Conservation (phyloP, 2,888 invertebrate genomes). For the Helobdella robusta region DNA sequence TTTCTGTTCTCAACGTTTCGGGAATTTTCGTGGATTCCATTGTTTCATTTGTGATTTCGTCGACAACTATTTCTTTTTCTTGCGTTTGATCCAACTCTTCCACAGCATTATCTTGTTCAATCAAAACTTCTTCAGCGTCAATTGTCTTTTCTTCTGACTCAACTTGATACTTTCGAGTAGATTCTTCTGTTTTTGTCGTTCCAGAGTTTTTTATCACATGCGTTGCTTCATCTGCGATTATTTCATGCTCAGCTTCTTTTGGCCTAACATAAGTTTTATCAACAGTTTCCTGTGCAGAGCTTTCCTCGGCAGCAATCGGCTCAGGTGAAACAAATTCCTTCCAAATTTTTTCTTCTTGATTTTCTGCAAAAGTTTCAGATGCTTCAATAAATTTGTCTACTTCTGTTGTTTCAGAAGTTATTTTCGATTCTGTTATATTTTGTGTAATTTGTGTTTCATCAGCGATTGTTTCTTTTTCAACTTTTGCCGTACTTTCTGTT, state of each 20-base stretch:
- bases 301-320: background rate
- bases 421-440: background rate
- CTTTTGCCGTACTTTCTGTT: background rate
- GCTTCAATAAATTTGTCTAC: background rate
- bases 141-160: background rate
- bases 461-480: slow-evolving; percentile 2
- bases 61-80: background rate
- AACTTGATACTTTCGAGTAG: background rate
- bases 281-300: background rate
- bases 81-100: background rate
- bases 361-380: background rate
- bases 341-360: background rate
- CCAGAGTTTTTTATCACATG: too few species aligned
- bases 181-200: background rate
- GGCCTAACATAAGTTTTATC: background rate
- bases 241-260: background rate
- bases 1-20: too few species aligned
- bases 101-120: background rate
- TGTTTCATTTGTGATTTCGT: too few species aligned
- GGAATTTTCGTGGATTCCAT: too few species aligned
- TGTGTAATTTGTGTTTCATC: background rate
- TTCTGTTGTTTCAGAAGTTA: background rate
- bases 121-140: background rate
- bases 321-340: background rate
- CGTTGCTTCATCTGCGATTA: background rate